phyloP scores from a whole-genome alignment of 2,797 vertebrate species.

The Sparus aurata region DNA sequence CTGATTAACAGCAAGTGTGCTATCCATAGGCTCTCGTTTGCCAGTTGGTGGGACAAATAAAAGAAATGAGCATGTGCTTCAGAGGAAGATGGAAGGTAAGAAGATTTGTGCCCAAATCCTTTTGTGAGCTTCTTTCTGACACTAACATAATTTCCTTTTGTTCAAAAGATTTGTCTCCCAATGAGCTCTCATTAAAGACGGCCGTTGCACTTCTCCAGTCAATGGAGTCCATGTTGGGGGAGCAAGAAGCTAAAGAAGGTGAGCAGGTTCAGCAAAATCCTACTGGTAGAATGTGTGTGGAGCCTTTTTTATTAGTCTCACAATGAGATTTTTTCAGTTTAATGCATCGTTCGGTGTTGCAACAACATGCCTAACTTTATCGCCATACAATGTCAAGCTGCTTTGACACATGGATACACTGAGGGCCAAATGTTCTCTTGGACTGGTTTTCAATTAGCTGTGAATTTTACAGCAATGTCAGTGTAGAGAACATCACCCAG shows the following conservation, averaged over 20 bases:
- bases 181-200: constrained; percentile 26
- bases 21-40: constrained; percentile 28
- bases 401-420: not conserved
- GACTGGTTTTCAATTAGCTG: too few species aligned
- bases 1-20: not conserved
- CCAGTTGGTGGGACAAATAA: not conserved
- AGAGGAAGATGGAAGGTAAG: not conserved
- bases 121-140: not conserved
- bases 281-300: not conserved
- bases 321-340: not conserved
- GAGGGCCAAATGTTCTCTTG: not conserved
- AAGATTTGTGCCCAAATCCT: fast-evolving
- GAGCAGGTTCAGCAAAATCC: not conserved
- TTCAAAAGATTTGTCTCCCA: constrained; percentile 12
- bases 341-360: not conserved
- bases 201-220: constrained; percentile 25
- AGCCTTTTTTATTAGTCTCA: not conserved
- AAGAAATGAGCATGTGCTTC: fast-evolving
- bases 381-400: too few species aligned
- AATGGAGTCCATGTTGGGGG: constrained; percentile 2
- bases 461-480: not conserved
- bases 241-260: constrained; percentile 25
- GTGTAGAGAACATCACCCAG: not conserved
- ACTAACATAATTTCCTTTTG: not conserved
- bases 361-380: too few species aligned